Percentiles rank a stretch among this genome's conserved stretches.
These are phyloP conservation scores for Hermatobates lingyangjiaoensis DNA, from an alignment of 1,140 invertebrate species.

Conservation along the genomic window DNA sequence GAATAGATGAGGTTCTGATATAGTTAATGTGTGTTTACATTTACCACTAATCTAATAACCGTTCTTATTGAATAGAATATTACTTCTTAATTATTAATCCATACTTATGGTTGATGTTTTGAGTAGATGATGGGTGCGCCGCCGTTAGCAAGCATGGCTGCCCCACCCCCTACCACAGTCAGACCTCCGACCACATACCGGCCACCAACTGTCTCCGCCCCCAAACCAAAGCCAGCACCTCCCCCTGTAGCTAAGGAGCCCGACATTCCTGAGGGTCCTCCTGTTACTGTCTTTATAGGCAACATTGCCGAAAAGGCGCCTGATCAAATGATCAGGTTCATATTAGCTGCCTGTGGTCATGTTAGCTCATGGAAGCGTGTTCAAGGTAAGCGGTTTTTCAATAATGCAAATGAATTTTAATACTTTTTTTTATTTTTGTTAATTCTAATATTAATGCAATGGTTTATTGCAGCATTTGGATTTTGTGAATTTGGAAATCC, in stretches of 20 bases:
- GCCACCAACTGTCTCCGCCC: too few relatives aligned
- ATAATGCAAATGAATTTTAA: neutral
- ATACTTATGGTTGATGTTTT: too few relatives aligned
- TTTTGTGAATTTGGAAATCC: conserved; percentile 94
- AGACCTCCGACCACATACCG: conserved; percentile 11
- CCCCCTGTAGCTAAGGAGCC: conserved; percentile 7
- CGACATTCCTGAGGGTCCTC: conserved; percentile 42
- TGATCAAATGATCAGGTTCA: conserved; percentile 83
- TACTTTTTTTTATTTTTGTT: neutral
- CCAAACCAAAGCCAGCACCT: conserved; percentile 1
- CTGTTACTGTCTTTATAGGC: conserved; percentile 94
- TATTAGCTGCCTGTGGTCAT: conserved; percentile 76
- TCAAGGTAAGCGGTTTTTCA: conserved; percentile 36
- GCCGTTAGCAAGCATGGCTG: conserved; percentile 17
- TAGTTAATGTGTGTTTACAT: too few relatives aligned
- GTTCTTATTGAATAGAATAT: too few relatives aligned
- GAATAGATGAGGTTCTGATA: too few relatives aligned
- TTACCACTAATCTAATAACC: too few relatives aligned
- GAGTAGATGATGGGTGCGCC: conserved; percentile 19
- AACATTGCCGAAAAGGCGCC: conserved; percentile 93
- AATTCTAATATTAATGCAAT: neutral
- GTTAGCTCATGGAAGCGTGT: conserved; percentile 94
- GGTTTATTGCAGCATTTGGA: conserved; percentile 57
- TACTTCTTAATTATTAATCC: too few relatives aligned
- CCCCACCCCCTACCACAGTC: conserved; percentile 14